These are phyloP conservation scores for Trachymyrmex cornetzi DNA, from an alignment of 1,140 invertebrate species.

Conservation along the genomic window DNA sequence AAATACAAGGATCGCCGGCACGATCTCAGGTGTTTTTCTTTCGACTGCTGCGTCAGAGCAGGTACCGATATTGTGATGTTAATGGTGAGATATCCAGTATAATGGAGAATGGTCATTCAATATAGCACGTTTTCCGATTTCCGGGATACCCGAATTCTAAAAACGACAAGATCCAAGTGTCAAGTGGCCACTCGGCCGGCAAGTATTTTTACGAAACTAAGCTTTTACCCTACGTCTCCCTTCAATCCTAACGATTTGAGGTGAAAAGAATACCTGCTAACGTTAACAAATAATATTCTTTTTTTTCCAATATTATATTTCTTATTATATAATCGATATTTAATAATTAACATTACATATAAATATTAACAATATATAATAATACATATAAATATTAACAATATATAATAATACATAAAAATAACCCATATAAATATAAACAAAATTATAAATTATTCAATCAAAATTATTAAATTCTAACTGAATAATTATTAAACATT, in stretches of 20 bases:
- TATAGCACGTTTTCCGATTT: conserved; percentile 80
- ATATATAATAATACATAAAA: background rate
- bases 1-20: conserved; percentile 72
- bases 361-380: no score
- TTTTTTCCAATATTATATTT: background rate
- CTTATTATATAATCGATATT: background rate
- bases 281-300: background rate
- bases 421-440: background rate
- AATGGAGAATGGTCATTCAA: conserved; percentile 80
- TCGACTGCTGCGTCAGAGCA: conserved; percentile 64
- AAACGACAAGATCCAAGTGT: conserved; percentile 10
- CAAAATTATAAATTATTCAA: background rate
- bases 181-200: conserved; percentile 48
- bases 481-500: background rate
- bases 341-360: background rate
- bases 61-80: conserved; percentile 84
- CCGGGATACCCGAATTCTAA: conserved; percentile 59
- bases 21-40: conserved; percentile 61
- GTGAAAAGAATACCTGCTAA: conserved; percentile 1
- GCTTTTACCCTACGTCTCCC: background rate
- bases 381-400: no score
- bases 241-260: background rate
- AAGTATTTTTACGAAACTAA: conserved; percentile 27
- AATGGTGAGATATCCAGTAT: conserved; percentile 80
- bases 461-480: background rate